These are phyloP conservation scores for Epinephelus lanceolatus DNA, from an alignment of 2,113 vertebrate genomes.

Conservation along the genomic window DNA sequence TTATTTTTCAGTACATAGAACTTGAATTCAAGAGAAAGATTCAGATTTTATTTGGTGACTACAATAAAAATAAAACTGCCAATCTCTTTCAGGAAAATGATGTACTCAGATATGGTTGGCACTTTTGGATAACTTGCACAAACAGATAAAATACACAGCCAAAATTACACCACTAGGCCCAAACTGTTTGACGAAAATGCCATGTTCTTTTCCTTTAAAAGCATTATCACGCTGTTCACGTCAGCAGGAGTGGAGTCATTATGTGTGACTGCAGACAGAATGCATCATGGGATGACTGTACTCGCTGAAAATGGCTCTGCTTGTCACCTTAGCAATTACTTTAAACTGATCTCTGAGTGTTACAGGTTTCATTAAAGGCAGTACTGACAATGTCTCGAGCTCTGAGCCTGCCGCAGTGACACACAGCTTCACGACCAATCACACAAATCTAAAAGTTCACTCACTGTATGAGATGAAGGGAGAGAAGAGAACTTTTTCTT, in stretches of 20 bases:
- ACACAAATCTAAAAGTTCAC: conserved; percentile 44
- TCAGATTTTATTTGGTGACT: neutral
- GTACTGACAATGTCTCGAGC: conserved; percentile 12
- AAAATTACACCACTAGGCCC: neutral
- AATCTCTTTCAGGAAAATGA: neutral
- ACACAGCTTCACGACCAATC: conserved; percentile 26
- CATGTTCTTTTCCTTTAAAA: neutral
- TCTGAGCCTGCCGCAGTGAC: conserved; percentile 13
- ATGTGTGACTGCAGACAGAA: conserved; percentile 33
- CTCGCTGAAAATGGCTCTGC: conserved; percentile 23
- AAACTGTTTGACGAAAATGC: neutral
- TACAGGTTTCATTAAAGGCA: conserved; percentile 41
- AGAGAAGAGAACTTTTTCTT: no score
- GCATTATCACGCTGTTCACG: neutral
- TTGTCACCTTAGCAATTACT: conserved; percentile 34
- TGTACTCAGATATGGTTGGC: neutral
- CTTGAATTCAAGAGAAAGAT: neutral
- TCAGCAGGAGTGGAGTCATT: conserved; percentile 18
- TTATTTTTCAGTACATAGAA: neutral
- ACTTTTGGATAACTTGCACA: neutral
- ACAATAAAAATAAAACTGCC: neutral
- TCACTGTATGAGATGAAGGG: neutral
- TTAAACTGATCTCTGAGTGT: conserved; percentile 44
- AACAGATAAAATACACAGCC: neutral
- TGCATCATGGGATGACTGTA: conserved; percentile 41